Conservation (phyloP, 1,140 invertebrate species). For the Mercenaria mercenaria region DNA sequence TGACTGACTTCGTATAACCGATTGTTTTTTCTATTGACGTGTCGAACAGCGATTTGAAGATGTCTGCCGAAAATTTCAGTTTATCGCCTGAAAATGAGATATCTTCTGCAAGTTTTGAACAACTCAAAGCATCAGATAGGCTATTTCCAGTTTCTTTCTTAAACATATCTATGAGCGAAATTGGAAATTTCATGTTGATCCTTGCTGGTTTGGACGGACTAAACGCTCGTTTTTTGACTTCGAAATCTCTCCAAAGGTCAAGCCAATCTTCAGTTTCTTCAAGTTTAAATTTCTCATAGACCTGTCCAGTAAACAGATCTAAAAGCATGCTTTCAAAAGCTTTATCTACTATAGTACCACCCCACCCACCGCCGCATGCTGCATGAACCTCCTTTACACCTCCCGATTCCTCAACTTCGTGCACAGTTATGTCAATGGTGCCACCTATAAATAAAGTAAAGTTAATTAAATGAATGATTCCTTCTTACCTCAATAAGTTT, state of each 20-base stretch:
- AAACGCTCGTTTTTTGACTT: constrained; percentile 12
- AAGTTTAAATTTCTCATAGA: constrained; percentile 7
- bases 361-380: constrained; percentile 17
- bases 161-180: background rate
- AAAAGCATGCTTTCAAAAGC: constrained; percentile 9
- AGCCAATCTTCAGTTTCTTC: background rate
- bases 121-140: background rate
- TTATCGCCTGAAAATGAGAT: background rate
- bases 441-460: too few relatives aligned
- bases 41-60: background rate
- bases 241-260: constrained; percentile 4
- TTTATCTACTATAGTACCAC: constrained; percentile 25
- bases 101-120: background rate
- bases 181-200: background rate
- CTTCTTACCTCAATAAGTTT: too few relatives aligned
- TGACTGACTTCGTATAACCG: background rate
- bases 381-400: background rate
- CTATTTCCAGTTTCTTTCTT: background rate
- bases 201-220: background rate
- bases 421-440: constrained; percentile 35
- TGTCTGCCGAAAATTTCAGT: background rate
- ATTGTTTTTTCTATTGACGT: background rate
- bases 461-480: too few relatives aligned
- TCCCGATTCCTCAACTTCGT: background rate
- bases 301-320: background rate